phyloP scores from a whole-genome alignment of 2,113 vertebrate genomes.

The Bambusicola thoracicus region DNA sequence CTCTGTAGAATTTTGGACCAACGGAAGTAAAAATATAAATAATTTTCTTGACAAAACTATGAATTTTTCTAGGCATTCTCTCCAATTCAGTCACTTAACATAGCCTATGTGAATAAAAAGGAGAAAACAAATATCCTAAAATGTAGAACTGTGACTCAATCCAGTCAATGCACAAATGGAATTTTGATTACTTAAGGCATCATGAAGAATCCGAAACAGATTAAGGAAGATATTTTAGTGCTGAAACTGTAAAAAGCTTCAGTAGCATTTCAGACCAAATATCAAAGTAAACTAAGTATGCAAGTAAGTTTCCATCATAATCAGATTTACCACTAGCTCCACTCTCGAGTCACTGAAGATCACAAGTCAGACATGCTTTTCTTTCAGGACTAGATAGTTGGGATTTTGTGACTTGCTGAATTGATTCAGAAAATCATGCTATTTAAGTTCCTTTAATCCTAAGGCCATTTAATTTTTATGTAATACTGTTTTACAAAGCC shows the following conservation, averaged over 20 bases:
- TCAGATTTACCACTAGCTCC: neutral
- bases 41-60: neutral
- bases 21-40: neutral
- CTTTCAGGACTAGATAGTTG: neutral
- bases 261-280: neutral
- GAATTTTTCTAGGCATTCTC: neutral
- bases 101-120: neutral
- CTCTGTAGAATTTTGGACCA: neutral
- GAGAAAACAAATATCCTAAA: neutral
- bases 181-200: neutral
- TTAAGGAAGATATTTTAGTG: neutral
- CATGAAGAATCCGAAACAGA: neutral
- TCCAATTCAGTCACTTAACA: neutral
- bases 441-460: slow-evolving; percentile 21
- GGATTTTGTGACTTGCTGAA: neutral
- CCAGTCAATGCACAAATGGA: neutral
- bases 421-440: slow-evolving; percentile 4
- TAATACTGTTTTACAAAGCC: neutral
- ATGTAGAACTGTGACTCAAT: neutral
- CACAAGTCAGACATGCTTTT: neutral
- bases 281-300: no score
- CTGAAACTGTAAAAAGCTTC: neutral
- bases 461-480: neutral
- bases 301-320: neutral
- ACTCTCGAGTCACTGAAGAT: neutral